Percentiles rank a stretch among this genome's conserved stretches.
These are phyloP conservation scores for Rhynchomys soricoides DNA, from an alignment of 2,113 vertebrate species.

Conservation along the genomic window DNA sequence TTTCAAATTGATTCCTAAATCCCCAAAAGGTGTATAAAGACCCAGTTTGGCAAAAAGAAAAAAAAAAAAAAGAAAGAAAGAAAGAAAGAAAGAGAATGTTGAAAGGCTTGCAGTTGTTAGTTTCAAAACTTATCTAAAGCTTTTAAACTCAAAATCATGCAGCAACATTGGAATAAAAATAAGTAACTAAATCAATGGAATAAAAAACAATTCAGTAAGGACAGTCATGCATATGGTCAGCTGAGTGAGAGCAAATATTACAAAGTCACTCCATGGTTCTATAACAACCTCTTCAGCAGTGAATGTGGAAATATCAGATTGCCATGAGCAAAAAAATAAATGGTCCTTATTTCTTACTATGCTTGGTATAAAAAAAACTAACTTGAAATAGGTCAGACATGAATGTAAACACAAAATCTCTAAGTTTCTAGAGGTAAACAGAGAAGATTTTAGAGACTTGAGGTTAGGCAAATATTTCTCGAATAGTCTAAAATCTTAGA, in stretches of 20 bases:
- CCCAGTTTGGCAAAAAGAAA: neutral
- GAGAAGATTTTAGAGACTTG: neutral
- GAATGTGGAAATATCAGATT: neutral
- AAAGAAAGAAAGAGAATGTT: too few relatives aligned
- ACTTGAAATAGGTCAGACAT: too few relatives aligned
- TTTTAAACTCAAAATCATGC: neutral
- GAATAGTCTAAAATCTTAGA: neutral
- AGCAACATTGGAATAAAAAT: neutral
- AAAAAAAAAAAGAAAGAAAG: too few relatives aligned
- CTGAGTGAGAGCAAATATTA: neutral
- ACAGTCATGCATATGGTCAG: neutral
- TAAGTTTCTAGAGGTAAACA: neutral
- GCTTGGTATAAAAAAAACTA: neutral
- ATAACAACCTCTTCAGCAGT: neutral
- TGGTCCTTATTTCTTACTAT: neutral
- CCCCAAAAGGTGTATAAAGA: neutral
- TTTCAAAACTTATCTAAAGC: neutral
- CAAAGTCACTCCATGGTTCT: neutral
- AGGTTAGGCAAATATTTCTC: neutral
- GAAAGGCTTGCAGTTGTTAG: neutral
- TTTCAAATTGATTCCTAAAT: neutral
- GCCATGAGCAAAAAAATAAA: neutral
- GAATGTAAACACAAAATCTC: neutral
- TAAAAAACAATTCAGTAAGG: neutral
- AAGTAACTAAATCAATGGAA: neutral